These are phyloP conservation scores for Lophura nycthemera DNA, from an alignment of 2,113 vertebrate species.

Conservation along the genomic window DNA sequence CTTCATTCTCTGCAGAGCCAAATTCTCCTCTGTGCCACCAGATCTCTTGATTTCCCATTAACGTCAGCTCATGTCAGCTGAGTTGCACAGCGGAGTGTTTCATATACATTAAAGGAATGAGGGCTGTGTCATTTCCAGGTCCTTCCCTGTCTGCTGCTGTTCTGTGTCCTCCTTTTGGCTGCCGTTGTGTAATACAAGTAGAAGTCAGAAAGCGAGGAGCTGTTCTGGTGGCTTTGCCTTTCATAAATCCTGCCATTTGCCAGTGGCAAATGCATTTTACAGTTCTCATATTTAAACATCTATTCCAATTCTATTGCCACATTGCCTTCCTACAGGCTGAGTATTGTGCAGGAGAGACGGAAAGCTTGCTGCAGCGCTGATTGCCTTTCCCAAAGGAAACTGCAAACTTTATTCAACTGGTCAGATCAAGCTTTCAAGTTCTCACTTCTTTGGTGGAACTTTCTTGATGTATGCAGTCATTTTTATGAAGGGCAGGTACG, in stretches of 20 bases:
- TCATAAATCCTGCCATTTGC: neutral
- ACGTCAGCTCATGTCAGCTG: slow-evolving; percentile 6
- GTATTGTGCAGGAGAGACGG: neutral
- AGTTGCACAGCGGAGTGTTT: slow-evolving; percentile 1
- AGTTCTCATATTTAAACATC: neutral
- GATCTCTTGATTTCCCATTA: slow-evolving; percentile 47
- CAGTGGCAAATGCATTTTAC: neutral
- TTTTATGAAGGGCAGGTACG: slow-evolving; percentile 18
- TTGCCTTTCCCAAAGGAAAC: neutral
- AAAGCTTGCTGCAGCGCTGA: neutral
- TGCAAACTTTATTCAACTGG: slow-evolving; percentile 48
- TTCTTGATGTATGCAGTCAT: neutral
- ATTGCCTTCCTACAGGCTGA: neutral
- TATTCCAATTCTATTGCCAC: neutral
- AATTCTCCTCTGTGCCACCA: slow-evolving; percentile 11
- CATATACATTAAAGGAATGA: slow-evolving; percentile 13
- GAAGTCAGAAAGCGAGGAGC: neutral
- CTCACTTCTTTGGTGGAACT: neutral
- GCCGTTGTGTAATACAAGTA: neutral
- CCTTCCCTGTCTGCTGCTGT: neutral
- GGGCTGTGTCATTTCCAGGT: neutral
- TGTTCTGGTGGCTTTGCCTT: neutral
- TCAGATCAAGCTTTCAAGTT: slow-evolving; percentile 6
- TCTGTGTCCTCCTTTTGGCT: neutral
- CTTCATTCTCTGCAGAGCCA: neutral